Base-by-base conservation (phyloP, 1,140 invertebrate genomes). In the Bombus pascuorum region DNA sequence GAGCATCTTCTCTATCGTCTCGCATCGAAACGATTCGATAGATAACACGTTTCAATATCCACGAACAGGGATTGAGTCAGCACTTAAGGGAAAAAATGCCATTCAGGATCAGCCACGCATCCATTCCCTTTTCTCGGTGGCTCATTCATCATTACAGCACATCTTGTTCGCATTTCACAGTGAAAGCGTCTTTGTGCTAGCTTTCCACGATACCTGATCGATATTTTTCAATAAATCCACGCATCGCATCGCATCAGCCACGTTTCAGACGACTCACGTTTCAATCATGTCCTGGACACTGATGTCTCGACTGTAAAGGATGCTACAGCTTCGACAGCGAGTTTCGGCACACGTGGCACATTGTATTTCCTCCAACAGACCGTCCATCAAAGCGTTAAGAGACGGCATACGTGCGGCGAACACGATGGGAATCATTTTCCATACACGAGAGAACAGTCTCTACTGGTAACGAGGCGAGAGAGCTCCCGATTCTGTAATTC, bases 311-410 rank as follows among this genome's bases (percentile, higher is more conserved):
- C 15, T 6, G 9, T 22, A 37, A 72, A 72, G 22, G 18, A 10
- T 34, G 8, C 73, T 28, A 18, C 53, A 18, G 22, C 22, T 68
- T 37, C 44, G 59, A 53, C 18, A 22, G 47, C 47, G 47, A 66
- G 75, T 81, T 81, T 74, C 42, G 74, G 62, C 37, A 37, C 34
- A 28, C 75, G 44, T 28, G 68, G 39, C 78, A 47, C 73, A 80
- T 65, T 85, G 83, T 85, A 80, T 62, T 65, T 80, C 83, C 83
- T 85, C 65, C 68, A 53, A 80, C 76, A 32, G 68, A 34, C 68
- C 57, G 83, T 85, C 83, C 53, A 80, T 85, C 83, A 85, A 80
- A 37, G 47, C 68, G 57, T 80, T 80, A 85, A 80, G 62, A 71
- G 44, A 87, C 65, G 37, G 42, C 37, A 32, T 77, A 77, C 80